phyloP scores from a whole-genome alignment of 2,888 invertebrate genomes.

The Fissipunctia ypsillon region DNA sequence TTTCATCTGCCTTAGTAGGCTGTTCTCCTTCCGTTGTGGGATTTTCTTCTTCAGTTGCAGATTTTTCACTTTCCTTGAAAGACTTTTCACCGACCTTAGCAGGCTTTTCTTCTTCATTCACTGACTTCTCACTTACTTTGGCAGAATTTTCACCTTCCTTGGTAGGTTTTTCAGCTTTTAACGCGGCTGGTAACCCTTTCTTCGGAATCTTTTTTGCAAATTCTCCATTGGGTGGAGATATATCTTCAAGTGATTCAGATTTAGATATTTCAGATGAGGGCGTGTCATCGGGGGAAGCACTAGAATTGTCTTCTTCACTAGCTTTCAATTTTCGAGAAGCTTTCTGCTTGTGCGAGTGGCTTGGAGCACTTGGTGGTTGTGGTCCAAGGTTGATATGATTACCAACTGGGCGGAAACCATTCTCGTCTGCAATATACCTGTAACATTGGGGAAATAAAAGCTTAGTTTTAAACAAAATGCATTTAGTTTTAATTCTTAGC shows the following conservation, averaged over 20 bases:
- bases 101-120: neutral
- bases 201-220: slow-evolving; percentile 46
- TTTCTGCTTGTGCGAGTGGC: slow-evolving; percentile 67
- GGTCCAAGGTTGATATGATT: slow-evolving; percentile 90
- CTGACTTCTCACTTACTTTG: neutral
- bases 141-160: slow-evolving; percentile 8
- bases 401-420: slow-evolving; percentile 93
- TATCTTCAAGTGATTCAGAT: slow-evolving; percentile 39
- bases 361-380: slow-evolving; percentile 64
- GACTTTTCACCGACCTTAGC: neutral
- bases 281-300: slow-evolving; percentile 58
- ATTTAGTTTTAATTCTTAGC: neutral
- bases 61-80: neutral
- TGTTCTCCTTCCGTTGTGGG: too few species aligned
- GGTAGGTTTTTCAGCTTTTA: neutral
- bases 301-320: slow-evolving; percentile 65
- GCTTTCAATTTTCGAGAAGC: slow-evolving; percentile 73
- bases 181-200: neutral
- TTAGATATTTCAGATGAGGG: slow-evolving; percentile 56
- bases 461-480: neutral
- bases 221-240: slow-evolving; percentile 39
- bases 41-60: too few species aligned
- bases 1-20: too few species aligned
- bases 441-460: slow-evolving; percentile 23
- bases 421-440: slow-evolving; percentile 93